phyloP scores from a whole-genome alignment of 2,113 vertebrate species.

The Chroicocephalus ridibundus region DNA sequence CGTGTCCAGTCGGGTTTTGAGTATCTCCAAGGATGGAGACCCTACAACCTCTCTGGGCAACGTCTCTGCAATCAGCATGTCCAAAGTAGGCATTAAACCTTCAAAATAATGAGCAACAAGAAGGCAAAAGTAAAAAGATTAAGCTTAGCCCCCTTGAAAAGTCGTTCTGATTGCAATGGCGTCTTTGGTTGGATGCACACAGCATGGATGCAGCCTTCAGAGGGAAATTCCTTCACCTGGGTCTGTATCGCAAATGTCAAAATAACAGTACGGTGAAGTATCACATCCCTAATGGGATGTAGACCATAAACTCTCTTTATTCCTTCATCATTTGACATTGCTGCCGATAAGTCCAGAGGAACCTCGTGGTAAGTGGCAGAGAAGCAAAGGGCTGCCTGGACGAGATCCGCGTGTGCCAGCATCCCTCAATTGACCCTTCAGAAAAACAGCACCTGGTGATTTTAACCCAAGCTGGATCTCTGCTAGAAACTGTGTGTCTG shows the following conservation, averaged over 20 bases:
- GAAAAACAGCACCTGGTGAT: neutral
- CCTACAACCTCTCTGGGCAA: neutral
- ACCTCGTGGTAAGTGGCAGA: neutral
- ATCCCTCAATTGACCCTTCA: neutral
- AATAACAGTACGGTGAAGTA: neutral
- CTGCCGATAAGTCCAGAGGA: neutral
- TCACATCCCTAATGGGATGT: accelerated
- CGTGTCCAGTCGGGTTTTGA: accelerated
- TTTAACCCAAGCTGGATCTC: neutral
- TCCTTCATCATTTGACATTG: neutral
- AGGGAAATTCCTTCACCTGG: neutral
- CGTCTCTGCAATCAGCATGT: neutral
- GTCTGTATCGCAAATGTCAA: neutral
- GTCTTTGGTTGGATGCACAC: neutral
- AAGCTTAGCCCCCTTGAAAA: neutral
- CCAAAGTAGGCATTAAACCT: neutral
- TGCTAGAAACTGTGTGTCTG: neutral
- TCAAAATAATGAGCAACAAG: neutral
- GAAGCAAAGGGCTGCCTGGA: neutral
- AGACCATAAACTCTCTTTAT: neutral
- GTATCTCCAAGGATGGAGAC: neutral
- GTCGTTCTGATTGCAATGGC: neutral
- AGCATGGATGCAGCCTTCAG: neutral
- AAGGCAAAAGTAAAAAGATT: neutral
- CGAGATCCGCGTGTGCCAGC: accelerated